Conservation (phyloP, 30 jellyfish, hydroid and myxozoan genomes). For the Hydractinia symbiolongicarpus region DNA sequence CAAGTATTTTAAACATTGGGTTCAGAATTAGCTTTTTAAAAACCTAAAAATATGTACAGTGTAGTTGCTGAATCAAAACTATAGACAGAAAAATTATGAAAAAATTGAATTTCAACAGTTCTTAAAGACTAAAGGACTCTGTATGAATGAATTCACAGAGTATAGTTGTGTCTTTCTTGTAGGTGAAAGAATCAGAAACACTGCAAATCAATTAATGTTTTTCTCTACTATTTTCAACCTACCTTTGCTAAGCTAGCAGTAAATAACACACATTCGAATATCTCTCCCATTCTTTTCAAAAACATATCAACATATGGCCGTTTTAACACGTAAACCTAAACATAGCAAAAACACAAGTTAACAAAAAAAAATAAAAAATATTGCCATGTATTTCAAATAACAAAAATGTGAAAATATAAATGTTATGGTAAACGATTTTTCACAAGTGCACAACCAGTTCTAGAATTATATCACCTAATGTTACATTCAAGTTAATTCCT, state of each 20-base stretch:
- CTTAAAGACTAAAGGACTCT: too few relatives aligned
- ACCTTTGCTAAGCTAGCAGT: constrained; percentile 98
- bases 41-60: neutral
- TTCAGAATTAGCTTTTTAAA: neutral
- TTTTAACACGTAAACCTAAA: constrained; percentile 82
- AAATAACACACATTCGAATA: constrained; percentile 80
- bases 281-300: constrained; percentile 82
- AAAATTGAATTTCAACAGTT: too few relatives aligned
- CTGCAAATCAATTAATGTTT: neutral
- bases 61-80: neutral
- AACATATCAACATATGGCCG: constrained; percentile 86
- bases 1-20: neutral
- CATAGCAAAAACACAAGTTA: neutral
- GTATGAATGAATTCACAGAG: too few relatives aligned
- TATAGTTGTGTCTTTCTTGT: neutral
- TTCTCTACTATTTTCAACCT: neutral
- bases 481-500: too few relatives aligned
- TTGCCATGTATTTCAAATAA: neutral
- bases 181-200: neutral
- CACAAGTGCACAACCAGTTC: too few relatives aligned
- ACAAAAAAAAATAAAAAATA: neutral
- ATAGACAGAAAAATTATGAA: neutral
- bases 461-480: too few relatives aligned
- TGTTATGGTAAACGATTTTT: neutral
- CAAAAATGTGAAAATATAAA: neutral